Conservation (phyloP, 2,797 vertebrate species). For the Hybognathus amarus region DNA sequence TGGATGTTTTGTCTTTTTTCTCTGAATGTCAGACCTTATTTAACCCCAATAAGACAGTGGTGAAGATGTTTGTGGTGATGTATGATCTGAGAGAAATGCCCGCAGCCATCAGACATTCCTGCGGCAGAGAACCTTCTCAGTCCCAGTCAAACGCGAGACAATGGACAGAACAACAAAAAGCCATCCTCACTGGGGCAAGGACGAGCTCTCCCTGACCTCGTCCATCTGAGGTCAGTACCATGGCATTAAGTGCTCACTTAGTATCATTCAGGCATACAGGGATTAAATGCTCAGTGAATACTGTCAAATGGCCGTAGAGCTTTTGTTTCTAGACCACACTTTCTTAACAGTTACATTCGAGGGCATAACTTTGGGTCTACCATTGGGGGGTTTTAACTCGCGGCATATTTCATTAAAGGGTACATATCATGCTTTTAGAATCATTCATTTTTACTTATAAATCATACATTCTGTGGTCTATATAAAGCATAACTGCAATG, state of each 20-base stretch:
- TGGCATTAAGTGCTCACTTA: not conserved
- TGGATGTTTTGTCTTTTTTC: not conserved
- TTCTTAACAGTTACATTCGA: not conserved
- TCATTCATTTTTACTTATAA: too few species aligned
- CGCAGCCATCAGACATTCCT: constrained; percentile 99
- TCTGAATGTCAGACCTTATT: constrained; percentile 93
- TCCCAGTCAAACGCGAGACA: constrained; percentile 92
- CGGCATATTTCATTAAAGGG: too few species aligned
- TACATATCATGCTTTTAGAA: too few species aligned
- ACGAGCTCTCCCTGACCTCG: constrained; percentile 97
- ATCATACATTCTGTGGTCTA: too few species aligned
- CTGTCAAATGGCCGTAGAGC: not conserved
- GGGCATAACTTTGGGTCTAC: too few species aligned
- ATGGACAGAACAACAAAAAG: constrained; percentile 86
- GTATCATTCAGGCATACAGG: not conserved
- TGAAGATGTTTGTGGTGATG: constrained; percentile 99
- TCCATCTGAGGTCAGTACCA: constrained; percentile 91
- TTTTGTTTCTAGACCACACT: not conserved
- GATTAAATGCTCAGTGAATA: not conserved
- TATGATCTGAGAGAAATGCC: constrained; percentile 97
- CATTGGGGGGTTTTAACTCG: too few species aligned
- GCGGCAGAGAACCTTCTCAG: constrained; percentile 98
- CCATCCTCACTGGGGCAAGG: constrained; percentile 81
- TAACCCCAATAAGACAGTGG: constrained; percentile 99
- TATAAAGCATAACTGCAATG: too few species aligned